Base-by-base conservation (phyloP, 2,888 invertebrate genomes). In the Tetragonula carbonaria region DNA sequence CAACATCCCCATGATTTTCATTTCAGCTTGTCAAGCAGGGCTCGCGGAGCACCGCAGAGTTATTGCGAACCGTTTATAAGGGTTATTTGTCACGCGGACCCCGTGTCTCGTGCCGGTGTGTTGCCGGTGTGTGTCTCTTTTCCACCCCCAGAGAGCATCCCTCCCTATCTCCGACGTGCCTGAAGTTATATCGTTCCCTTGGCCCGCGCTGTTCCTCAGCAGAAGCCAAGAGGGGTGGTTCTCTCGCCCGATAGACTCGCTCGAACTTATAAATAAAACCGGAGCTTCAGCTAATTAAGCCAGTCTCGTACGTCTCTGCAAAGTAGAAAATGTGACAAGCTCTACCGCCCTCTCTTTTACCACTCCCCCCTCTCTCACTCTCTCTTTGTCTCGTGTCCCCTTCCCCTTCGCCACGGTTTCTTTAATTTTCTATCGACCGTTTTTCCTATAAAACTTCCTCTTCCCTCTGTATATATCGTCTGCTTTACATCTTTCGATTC, bases 261-360 rank as follows among this genome's bases (percentile, higher is more conserved):
- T 68, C 85, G 87, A 93, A 92, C 93, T 94, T 94, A 93, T 94
- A 94, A 94, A 94, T 94, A 94, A 94, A 93, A 90, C 90, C 89
- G 87, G 74, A 76, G 85, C 85, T 86, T 92, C 91, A 88, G 91
- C 92, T 93, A 93, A 94, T 94, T 94, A 94, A 94, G 93, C 92
- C 88, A 90, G 89, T 91, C 92, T 92, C 92, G 90, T 94, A 93
- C 91, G 92, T 93, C 93, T 92, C 91, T 86, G 90, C 90, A 92
- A 93, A 94, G 93, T 93, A 93, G 93, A 93, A 93, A 94, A 93
- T 94, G 93, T 91, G 93, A 93, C 93, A 91, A 90, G 80, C 51
- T 66, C 57, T 70, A 59, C 62, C 71, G 50, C 71, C 28, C 57
- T 28, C 21, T 33, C 51, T n/a, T 23, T 50, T 28, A 21, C 18